These are phyloP conservation scores for Rhodinocichla rosea DNA, from an alignment of 2,113 vertebrate genomes.

Conservation along the genomic window DNA sequence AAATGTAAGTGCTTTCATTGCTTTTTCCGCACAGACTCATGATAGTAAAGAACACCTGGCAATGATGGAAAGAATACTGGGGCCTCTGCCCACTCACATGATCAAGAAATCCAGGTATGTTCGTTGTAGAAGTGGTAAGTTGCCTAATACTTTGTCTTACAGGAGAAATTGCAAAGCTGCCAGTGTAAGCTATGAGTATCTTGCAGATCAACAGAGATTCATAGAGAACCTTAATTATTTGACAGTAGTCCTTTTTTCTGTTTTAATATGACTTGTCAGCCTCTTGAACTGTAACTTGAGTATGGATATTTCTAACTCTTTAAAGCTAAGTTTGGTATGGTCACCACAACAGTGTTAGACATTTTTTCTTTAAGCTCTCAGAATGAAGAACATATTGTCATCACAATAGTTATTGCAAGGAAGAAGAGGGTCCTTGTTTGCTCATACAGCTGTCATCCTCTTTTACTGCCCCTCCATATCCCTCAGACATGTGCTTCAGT, in stretches of 20 bases:
- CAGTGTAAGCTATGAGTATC: background rate
- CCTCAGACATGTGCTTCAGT: background rate
- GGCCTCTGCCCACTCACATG: conserved; percentile 88
- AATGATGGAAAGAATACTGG: conserved; percentile 96
- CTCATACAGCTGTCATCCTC: background rate
- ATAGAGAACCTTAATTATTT: background rate
- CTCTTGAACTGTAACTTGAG: background rate
- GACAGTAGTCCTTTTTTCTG: background rate
- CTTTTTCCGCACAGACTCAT: conserved; percentile 81
- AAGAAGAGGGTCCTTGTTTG: background rate
- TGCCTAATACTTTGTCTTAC: background rate
- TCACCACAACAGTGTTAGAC: background rate
- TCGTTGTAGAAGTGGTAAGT: background rate
- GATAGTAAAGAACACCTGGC: conserved; percentile 97
- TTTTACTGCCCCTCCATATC: background rate
- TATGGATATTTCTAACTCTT: background rate
- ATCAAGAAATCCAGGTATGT: conserved; percentile 90
- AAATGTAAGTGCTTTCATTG: background rate
- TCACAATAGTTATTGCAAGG: background rate
- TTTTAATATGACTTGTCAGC: background rate
- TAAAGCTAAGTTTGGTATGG: background rate
- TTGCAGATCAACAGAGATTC: background rate
- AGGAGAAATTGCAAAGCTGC: background rate
- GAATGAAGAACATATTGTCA: background rate
- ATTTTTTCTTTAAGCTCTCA: background rate